Percentiles rank a stretch among this genome's conserved stretches.
These are phyloP conservation scores for Podarcis raffonei DNA, from an alignment of 2,113 vertebrate species.

Conservation along the genomic window DNA sequence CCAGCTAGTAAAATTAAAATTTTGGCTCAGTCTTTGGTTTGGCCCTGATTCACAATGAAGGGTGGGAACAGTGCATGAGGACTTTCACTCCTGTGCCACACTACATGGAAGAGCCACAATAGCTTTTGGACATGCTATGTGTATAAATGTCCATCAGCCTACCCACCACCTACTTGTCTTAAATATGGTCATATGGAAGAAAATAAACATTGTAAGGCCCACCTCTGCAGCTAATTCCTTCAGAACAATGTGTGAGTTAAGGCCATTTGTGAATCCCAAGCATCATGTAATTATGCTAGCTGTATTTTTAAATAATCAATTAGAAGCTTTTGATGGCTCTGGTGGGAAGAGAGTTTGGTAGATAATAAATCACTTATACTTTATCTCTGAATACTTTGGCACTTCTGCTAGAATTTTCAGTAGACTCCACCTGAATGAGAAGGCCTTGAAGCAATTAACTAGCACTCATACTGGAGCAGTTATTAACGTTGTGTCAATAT, in stretches of 20 bases:
- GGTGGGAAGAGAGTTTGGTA: constrained; percentile 18
- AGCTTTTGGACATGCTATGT: background rate
- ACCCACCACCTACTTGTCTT: background rate
- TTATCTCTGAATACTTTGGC: constrained; percentile 34
- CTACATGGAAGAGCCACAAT: background rate
- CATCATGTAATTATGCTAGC: background rate
- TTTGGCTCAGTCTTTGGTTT: too few species aligned
- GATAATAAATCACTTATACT: constrained; percentile 37
- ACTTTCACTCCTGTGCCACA: background rate
- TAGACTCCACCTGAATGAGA: constrained; percentile 47
- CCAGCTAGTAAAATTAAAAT: too few species aligned
- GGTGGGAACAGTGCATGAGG: background rate
- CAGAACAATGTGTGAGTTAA: background rate
- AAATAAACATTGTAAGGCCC: background rate
- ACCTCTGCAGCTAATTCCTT: background rate
- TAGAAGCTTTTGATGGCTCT: constrained; percentile 16
- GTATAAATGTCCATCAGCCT: background rate
- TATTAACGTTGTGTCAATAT: constrained; percentile 56
- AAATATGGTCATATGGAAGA: background rate
- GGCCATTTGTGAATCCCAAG: background rate
- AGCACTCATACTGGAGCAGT: constrained; percentile 43
- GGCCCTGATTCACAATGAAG: background rate
- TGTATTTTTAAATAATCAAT: background rate
- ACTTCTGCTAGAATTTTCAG: constrained; percentile 42
- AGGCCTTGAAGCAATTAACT: constrained; percentile 43